phyloP scores from a whole-genome alignment of 2,888 invertebrate genomes.

The Cryptocephalus primarius region DNA sequence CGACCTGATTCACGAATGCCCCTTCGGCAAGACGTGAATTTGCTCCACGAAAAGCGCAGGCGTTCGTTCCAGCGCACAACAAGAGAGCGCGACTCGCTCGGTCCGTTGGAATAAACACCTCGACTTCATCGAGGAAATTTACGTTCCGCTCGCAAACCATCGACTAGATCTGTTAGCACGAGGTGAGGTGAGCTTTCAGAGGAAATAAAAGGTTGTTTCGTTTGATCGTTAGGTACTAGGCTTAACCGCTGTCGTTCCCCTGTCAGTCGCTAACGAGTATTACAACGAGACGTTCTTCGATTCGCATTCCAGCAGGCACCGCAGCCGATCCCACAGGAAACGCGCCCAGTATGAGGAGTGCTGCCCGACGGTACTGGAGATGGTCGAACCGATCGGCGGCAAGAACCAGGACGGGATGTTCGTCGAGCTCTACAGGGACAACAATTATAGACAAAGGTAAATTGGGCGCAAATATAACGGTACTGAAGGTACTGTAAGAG shows the following conservation, averaged over 20 bases:
- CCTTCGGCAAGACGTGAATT: too few species aligned
- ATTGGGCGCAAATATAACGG: not conserved
- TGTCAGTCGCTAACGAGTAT: constrained; percentile 28
- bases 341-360: constrained; percentile 35
- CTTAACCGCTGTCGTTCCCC: constrained; percentile 45
- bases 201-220: constrained; percentile 18
- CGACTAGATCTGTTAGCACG: not conserved
- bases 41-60: too few species aligned
- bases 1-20: too few species aligned
- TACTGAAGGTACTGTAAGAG: too few species aligned
- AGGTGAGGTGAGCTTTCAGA: not conserved
- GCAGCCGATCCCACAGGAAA: constrained; percentile 13
- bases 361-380: constrained; percentile 69
- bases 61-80: too few species aligned
- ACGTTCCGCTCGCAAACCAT: too few species aligned
- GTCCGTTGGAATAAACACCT: too few species aligned
- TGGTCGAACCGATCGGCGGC: constrained; percentile 68
- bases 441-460: constrained; percentile 50
- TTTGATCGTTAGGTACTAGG: constrained; percentile 42
- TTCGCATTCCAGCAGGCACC: constrained; percentile 24
- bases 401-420: constrained; percentile 59
- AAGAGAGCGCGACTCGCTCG: too few species aligned
- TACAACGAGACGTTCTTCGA: constrained; percentile 27
- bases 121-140: too few species aligned
- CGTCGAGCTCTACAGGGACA: constrained; percentile 65